Evolutionary conservation across 2,888 invertebrate genomes (phyloP), one percentile per base, ranked within the genome.

Genomic region (Congeria kusceri): DNA sequence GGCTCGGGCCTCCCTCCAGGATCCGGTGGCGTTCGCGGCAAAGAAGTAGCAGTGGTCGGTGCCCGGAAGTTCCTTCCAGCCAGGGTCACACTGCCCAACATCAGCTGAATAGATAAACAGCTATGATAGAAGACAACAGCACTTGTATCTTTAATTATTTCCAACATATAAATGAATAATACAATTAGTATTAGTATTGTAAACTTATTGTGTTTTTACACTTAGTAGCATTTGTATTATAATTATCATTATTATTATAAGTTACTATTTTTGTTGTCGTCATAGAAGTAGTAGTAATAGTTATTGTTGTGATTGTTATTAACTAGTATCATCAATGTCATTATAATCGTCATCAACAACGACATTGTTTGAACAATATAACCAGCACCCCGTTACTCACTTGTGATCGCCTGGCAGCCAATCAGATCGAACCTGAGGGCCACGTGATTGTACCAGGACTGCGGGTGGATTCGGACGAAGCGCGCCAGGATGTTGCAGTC

Each of bases 401-500:
- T 76, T 67, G 87, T 84, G 11, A 81, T 79, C 23, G 86, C 81
- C 53, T 79, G 83, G 49, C 87, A 87, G 7, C 87, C 87, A 32
- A 87, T 84, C 13, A 78, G 77, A 57, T 87, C 87, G 77, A 86
- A 87, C 44, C 87, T 68, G 11, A 87, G 70, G 25, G 87, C 77
- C 11, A 87, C 74, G 39, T 86, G 85, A 28, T 70, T 65, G 47
- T 61, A 58, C 86, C 86, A 87, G 27, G 67, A 70, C 53, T 81
- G 65, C 15, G 87, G 87, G 4, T 79, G 70, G 7, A 87, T 67
- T 4, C 87, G 57, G 2, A 87, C 63, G 44, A 73, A 86, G 58
- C 85, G 62, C 3, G 87, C 87, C 29, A 87, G 84, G 28, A 87
- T 77, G 18, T 86, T 86, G 70, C 87, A 87, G 32, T 83, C 84